Conservation (phyloP, 1,140 invertebrate genomes). For the Drosophila sp. region DNA sequence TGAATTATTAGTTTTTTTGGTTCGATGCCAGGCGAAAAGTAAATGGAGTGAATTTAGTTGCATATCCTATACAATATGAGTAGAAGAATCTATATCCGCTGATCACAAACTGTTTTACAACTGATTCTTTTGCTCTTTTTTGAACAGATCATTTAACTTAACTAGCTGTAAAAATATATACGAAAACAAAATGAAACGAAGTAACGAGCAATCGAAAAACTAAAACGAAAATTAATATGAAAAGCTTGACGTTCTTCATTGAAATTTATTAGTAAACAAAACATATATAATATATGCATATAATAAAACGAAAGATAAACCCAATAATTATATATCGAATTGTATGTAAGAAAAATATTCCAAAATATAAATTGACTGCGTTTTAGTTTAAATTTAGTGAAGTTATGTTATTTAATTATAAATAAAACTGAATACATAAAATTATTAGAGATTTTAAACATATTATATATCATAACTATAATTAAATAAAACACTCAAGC, state of each 20-base stretch:
- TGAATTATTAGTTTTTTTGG: slow-evolving; percentile 3
- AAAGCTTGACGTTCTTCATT: slow-evolving; percentile 50
- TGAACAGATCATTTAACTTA: slow-evolving; percentile 30
- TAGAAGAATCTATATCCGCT: slow-evolving; percentile 60
- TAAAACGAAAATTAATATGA: slow-evolving; percentile 19
- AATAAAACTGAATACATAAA: slow-evolving; percentile 44
- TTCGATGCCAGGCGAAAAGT: background rate
- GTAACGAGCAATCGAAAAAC: slow-evolving; percentile 3
- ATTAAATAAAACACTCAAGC: slow-evolving; percentile 17
- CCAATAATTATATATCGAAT: slow-evolving; percentile 40
- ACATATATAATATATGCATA: slow-evolving; percentile 23
- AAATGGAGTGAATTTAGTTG: slow-evolving; percentile 76
- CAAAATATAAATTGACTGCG: slow-evolving; percentile 79
- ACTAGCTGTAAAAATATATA: slow-evolving; percentile 54
- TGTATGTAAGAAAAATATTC: slow-evolving; percentile 68
- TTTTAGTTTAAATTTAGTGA: slow-evolving; percentile 79
- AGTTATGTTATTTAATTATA: slow-evolving; percentile 81
- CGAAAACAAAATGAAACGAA: slow-evolving; percentile 14
- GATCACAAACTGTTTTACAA: slow-evolving; percentile 54
- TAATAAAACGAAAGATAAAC: slow-evolving; percentile 38
- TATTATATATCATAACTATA: slow-evolving; percentile 36
- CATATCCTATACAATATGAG: slow-evolving; percentile 71
- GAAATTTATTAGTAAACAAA: slow-evolving; percentile 31
- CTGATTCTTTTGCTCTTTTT: slow-evolving; percentile 40
- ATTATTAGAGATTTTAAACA: slow-evolving; percentile 55